Conservation (phyloP, 2,113 vertebrate species). For the Siphamia tubifer region DNA sequence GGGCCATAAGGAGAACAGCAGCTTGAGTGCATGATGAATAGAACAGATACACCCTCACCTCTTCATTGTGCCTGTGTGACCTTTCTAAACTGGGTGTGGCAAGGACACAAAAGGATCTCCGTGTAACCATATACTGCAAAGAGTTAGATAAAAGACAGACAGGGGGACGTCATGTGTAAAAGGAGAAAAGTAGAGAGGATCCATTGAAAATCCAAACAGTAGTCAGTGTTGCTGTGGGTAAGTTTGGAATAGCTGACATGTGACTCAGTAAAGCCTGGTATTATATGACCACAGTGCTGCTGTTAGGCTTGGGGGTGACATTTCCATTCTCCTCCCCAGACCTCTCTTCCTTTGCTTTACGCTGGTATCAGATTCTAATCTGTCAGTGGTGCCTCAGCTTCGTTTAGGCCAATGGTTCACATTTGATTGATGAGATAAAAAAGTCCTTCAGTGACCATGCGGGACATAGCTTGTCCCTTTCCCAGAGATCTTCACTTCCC, state of each 20-base stretch:
- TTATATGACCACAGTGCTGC: constrained; percentile 56
- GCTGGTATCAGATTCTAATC: constrained; percentile 66
- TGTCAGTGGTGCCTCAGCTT: constrained; percentile 48
- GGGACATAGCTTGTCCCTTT: constrained; percentile 12
- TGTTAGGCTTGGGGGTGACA: constrained; percentile 60
- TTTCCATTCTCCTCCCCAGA: constrained; percentile 50
- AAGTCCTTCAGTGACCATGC: constrained; percentile 6
- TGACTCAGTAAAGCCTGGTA: constrained; percentile 58
- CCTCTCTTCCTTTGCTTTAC: constrained; percentile 1
- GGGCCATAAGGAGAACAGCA: constrained; percentile 29
- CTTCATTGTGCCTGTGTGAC: constrained; percentile 50
- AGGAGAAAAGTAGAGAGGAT: constrained; percentile 58
- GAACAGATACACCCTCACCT: constrained; percentile 63
- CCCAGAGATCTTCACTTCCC: not conserved
- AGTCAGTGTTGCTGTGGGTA: constrained; percentile 54
- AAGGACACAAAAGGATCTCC: constrained; percentile 59
- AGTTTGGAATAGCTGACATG: constrained; percentile 68
- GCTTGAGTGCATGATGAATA: constrained; percentile 27
- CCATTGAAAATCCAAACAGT: constrained; percentile 67
- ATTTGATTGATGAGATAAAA: constrained; percentile 45
- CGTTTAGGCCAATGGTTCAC: constrained; percentile 52
- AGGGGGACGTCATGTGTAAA: constrained; percentile 64
- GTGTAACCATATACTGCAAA: constrained; percentile 73
- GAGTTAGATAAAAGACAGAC: constrained; percentile 64
- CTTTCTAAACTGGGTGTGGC: constrained; percentile 64